These are phyloP conservation scores for Chunga burmeisteri DNA, from an alignment of 2,113 vertebrate genomes.

Conservation along the genomic window DNA sequence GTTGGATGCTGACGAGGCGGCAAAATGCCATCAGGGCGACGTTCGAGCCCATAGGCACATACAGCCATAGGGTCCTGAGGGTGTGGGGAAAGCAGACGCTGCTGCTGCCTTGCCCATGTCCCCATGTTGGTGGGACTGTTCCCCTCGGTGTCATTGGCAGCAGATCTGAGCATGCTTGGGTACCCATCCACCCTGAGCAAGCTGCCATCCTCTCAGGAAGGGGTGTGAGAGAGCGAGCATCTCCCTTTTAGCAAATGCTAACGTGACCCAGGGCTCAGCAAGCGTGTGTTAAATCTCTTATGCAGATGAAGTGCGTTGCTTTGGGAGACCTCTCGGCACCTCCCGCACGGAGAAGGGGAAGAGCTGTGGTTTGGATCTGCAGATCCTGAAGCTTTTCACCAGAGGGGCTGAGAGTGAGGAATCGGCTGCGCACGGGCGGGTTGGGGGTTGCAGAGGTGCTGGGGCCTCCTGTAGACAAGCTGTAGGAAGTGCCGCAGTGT, in stretches of 20 bases:
- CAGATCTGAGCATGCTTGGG: background rate
- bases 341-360: rapidly evolving
- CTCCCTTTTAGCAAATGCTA: background rate
- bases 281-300: background rate
- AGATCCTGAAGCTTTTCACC: background rate
- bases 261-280: background rate
- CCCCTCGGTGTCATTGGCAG: rapidly evolving
- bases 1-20: background rate
- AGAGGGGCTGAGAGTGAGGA: rapidly evolving
- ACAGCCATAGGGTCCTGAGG: background rate
- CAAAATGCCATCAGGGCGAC: background rate
- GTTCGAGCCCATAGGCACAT: rapidly evolving
- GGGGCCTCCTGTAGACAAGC: background rate
- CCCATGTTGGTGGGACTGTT: background rate
- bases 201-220: rapidly evolving
- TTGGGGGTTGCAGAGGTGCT: rapidly evolving
- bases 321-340: background rate
- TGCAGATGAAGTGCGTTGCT: rapidly evolving
- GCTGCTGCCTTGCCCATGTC: background rate
- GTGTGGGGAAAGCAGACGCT: background rate
- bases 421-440: rapidly evolving
- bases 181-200: background rate
- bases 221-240: rapidly evolving
- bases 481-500: slow-evolving; percentile 32
- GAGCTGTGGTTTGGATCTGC: background rate